A percentile compares a stretch with the other conserved stretches of the same genome.
Conservation (phyloP, 2,888 invertebrate species). For the Eremobia ochroleuca region DNA sequence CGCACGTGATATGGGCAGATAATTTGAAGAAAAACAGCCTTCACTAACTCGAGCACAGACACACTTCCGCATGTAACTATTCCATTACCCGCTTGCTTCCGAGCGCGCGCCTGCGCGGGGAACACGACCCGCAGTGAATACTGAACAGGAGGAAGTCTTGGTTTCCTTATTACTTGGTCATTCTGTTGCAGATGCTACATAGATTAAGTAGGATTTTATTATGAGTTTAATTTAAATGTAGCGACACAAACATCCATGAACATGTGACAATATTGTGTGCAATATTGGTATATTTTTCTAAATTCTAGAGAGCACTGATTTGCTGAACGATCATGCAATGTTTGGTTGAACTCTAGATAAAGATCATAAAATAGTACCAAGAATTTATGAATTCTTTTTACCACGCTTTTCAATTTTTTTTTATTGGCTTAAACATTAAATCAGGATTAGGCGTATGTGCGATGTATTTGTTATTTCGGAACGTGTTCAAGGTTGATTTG, state of each 20-base stretch:
- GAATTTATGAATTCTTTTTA: neutral
- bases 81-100: conserved; percentile 51
- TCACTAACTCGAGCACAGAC: conserved; percentile 39
- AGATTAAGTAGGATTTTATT: conserved; percentile 20
- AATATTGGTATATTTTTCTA: neutral
- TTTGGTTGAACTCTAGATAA: neutral
- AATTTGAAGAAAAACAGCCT: conserved; percentile 61
- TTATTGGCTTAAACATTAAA: neutral
- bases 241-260: too few relatives aligned
- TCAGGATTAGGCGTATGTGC: neutral
- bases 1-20: conserved; percentile 60
- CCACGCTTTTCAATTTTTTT: neutral
- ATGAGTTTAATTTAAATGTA: conserved; percentile 16
- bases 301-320: neutral
- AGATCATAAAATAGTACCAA: neutral
- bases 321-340: neutral
- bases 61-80: conserved; percentile 50
- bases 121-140: conserved; percentile 66
- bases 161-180: conserved; percentile 58
- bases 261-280: too few relatives aligned
- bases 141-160: conserved; percentile 60
- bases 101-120: conserved; percentile 41
- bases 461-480: conserved; percentile 17
- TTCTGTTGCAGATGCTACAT: conserved; percentile 44
- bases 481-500: conserved; percentile 19